Percentiles rank a stretch among this genome's conserved stretches.
Conservation (phyloP, 2,113 vertebrate species). For the Ornithorhynchus anatinus region DNA sequence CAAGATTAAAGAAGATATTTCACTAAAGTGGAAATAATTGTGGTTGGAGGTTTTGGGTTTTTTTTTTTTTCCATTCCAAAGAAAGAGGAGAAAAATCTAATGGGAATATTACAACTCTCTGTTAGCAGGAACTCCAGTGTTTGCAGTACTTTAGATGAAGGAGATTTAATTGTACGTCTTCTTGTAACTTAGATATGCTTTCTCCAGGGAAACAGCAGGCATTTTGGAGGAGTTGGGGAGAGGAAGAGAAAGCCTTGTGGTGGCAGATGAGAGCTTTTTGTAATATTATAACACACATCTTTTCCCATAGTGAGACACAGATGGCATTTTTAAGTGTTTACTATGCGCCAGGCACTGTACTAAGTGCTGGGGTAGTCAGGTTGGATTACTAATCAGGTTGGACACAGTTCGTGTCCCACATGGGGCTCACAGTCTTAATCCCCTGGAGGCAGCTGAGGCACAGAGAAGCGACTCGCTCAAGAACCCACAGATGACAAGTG, state of each 20-base stretch:
- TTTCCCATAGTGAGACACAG: too few species aligned
- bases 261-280: neutral
- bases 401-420: too few species aligned
- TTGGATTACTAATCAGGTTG: too few species aligned
- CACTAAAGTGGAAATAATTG: conserved; percentile 40
- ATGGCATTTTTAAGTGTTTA: too few species aligned
- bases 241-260: neutral
- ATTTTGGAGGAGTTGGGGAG: neutral
- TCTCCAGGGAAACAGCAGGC: neutral
- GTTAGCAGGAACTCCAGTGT: neutral
- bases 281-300: neutral
- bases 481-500: too few species aligned
- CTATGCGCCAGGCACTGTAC: too few species aligned
- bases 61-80: neutral
- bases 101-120: neutral
- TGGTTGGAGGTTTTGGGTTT: neutral
- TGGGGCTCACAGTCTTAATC: too few species aligned
- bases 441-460: too few species aligned
- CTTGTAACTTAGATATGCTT: conserved; percentile 6
- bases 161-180: neutral
- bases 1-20: conserved; percentile 30
- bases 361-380: too few species aligned
- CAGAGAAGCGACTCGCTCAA: too few species aligned
- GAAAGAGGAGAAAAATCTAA: neutral
- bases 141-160: neutral